Conservation (phyloP, 92 coral and sea anemone species). For the Hydrozoanthus gracilis region DNA sequence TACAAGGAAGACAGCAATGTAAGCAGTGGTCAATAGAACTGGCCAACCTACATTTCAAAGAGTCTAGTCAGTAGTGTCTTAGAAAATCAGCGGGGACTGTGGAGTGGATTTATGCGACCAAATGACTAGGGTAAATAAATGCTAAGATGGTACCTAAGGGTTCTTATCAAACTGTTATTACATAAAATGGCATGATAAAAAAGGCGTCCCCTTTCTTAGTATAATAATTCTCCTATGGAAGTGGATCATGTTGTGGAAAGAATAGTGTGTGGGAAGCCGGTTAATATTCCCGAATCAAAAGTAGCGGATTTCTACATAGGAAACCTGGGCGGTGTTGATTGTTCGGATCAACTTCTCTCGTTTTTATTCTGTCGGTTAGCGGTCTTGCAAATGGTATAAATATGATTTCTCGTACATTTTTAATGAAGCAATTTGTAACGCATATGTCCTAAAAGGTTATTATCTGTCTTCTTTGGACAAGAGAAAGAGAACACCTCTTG, state of each 20-base stretch:
- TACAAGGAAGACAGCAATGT: too few relatives aligned
- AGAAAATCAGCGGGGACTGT: too few relatives aligned
- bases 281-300: neutral
- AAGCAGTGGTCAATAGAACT: too few relatives aligned
- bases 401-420: constrained; percentile 40
- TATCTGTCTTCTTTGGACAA: constrained; percentile 3
- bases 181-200: neutral
- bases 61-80: too few relatives aligned
- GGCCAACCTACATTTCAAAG: too few relatives aligned
- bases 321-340: constrained; percentile 8
- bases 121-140: too few relatives aligned
- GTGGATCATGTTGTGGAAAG: neutral
- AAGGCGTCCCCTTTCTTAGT: neutral
- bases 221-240: neutral
- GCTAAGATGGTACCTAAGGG: too few relatives aligned
- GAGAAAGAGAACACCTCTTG: constrained; percentile 24
- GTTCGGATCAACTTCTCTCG: neutral
- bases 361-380: constrained; percentile 16
- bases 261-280: constrained; percentile 1
- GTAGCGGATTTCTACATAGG: neutral
- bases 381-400: constrained; percentile 25
- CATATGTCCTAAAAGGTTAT: constrained; percentile 22
- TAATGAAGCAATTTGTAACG: constrained; percentile 28
- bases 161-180: too few relatives aligned
- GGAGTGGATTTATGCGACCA: too few relatives aligned